Percentiles rank a stretch among this genome's conserved stretches.
These are phyloP conservation scores for Nephrotoma appendiculata DNA, from an alignment of 2,888 invertebrate genomes.

Conservation along the genomic window DNA sequence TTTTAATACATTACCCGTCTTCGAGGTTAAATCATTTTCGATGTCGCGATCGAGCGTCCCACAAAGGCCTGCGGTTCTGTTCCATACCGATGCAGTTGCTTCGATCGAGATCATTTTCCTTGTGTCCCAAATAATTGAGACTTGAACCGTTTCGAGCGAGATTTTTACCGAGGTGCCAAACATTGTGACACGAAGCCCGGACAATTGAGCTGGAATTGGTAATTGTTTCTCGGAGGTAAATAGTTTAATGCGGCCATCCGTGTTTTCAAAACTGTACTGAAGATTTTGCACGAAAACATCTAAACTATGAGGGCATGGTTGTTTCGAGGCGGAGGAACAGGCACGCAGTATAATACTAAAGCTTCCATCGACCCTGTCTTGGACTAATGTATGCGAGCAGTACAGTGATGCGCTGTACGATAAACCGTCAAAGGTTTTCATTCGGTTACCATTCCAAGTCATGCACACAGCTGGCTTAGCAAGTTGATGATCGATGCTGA, in stretches of 20 bases:
- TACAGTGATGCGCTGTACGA: constrained; percentile 62
- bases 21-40: constrained; percentile 50
- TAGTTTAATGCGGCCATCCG: constrained; percentile 41
- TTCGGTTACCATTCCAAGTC: constrained; percentile 67
- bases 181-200: constrained; percentile 58
- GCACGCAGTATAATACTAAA: constrained; percentile 50
- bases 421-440: constrained; percentile 73
- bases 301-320: constrained; percentile 25
- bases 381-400: constrained; percentile 59
- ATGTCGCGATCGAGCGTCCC: constrained; percentile 58
- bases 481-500: constrained; percentile 16
- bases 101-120: constrained; percentile 52
- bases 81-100: constrained; percentile 55
- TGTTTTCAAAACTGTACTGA: constrained; percentile 42
- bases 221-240: constrained; percentile 39
- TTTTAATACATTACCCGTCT: constrained; percentile 38
- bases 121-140: constrained; percentile 62
- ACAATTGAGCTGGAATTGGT: constrained; percentile 56
- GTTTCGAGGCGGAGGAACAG: constrained; percentile 40
- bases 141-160: constrained; percentile 48
- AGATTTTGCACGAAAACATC: constrained; percentile 50
- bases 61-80: constrained; percentile 68
- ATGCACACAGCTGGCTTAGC: constrained; percentile 58
- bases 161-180: constrained; percentile 54
- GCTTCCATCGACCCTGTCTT: constrained; percentile 52